A percentile compares a stretch with the other conserved stretches of the same genome.
Conservation (phyloP, 2,797 vertebrate genomes). For the Carcharodon carcharias region DNA sequence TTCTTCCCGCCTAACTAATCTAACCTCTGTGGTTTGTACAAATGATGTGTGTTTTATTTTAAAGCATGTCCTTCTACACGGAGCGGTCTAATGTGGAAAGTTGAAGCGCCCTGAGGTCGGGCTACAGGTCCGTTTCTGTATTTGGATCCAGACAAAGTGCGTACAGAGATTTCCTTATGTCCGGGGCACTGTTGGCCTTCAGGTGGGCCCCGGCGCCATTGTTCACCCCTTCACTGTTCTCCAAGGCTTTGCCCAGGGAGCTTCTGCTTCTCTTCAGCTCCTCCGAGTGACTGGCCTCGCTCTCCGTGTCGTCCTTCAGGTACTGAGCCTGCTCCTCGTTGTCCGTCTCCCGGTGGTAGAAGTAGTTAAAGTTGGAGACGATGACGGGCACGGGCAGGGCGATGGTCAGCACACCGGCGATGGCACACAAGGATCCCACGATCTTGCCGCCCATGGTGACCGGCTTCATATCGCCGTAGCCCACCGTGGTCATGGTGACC, state of each 20-base stretch:
- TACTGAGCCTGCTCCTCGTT: slow-evolving; percentile 75
- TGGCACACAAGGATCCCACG: slow-evolving; percentile 89
- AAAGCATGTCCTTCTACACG: background rate
- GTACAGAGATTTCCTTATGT: slow-evolving; percentile 84
- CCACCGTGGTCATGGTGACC: slow-evolving; percentile 95
- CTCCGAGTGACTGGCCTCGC: slow-evolving; percentile 49
- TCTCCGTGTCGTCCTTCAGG: slow-evolving; percentile 69
- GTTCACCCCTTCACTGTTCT: slow-evolving; percentile 59
- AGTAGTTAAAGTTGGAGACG: slow-evolving; percentile 97
- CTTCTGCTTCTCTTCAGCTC: slow-evolving; percentile 63
- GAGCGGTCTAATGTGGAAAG: background rate
- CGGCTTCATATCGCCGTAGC: slow-evolving; percentile 92
- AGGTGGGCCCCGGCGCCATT: slow-evolving; percentile 58
- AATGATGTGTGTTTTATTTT: background rate
- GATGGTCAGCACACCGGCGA: slow-evolving; percentile 89
- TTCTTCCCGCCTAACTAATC: background rate
- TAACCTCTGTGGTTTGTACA: background rate
- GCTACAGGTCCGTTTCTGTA: slow-evolving; percentile 82
- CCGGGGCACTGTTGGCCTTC: slow-evolving; percentile 78
- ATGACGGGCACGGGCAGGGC: slow-evolving; percentile 92
- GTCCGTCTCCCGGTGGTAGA: slow-evolving; percentile 92
- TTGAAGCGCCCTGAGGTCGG: background rate
- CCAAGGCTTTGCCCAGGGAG: slow-evolving; percentile 65
- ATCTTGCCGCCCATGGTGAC: slow-evolving; percentile 91
- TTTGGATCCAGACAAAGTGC: slow-evolving; percentile 80